Conservation (phyloP, 2,113 vertebrate species). For the pig (Sus scrofa) region DNA sequence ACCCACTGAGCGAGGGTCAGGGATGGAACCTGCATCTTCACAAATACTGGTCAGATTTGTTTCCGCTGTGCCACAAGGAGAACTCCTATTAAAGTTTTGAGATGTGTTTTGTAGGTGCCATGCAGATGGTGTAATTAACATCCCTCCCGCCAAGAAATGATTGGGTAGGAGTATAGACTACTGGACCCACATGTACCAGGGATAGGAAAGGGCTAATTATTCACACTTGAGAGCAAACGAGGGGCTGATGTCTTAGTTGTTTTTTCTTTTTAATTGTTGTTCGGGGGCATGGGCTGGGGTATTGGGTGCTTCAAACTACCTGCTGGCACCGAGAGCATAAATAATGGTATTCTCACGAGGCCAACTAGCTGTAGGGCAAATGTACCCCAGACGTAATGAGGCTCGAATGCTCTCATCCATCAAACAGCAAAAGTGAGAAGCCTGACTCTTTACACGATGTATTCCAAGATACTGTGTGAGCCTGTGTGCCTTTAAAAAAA, state of each 20-base stretch:
- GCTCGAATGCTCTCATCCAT: rapidly evolving
- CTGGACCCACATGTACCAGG: neutral
- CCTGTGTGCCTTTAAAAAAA: too few relatives aligned
- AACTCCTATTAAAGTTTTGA: neutral
- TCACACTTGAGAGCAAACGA: neutral
- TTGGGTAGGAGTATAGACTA: neutral
- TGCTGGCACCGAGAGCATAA: neutral
- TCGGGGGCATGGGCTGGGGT: neutral
- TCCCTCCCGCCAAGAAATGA: neutral
- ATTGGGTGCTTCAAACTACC: neutral
- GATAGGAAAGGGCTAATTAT: neutral
- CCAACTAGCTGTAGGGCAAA: too few relatives aligned
- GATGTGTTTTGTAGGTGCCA: neutral
- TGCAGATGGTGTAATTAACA: neutral
- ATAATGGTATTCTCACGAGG: neutral
- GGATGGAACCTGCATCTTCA: too few relatives aligned
- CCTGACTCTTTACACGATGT: neutral
- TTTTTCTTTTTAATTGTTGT: neutral
- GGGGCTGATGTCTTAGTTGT: neutral
- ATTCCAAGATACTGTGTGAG: neutral
- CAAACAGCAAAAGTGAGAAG: neutral
- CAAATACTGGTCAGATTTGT: too few relatives aligned
- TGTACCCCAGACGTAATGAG: rapidly evolving
- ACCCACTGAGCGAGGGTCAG: too few relatives aligned
- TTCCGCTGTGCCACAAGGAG: too few relatives aligned